Base-by-base conservation (phyloP, 2,113 vertebrate species). In the Ailuropoda melanoleuca region DNA sequence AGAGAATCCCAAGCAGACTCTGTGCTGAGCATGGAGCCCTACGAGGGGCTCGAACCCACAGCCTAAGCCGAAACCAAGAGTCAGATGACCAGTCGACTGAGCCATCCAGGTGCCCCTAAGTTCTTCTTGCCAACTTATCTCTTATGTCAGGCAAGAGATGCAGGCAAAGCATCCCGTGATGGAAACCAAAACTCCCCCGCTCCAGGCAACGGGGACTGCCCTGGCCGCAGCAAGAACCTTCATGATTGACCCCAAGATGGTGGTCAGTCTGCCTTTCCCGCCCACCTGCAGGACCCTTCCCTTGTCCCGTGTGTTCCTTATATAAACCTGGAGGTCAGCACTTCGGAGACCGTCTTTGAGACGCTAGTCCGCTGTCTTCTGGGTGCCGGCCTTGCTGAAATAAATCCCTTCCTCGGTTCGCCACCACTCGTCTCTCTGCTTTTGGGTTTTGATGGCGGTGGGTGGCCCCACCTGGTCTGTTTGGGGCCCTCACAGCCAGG, bases 11-110 rank as follows among this genome's bases (percentile, higher is more conserved):
- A 66, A 66, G 64, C 64, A 34, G 64, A 66, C 64, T 66, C 62
- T 66, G 64, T 0, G 0, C 64, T 66, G 64, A 34, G 64, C 3
- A 0, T 34, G 31, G 31, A 66, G 31, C 31, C 15, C 3, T 2
- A 66, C 1, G 31, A 3, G 64, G 31, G 31, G 64, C 64, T 66
- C 17, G 14, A 66, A 34, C 31, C 64, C 64, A 66, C 7, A 34
- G 34, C 31, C 31, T 66, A 14, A 66, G 31, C 64, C 3, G 1
- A 34, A 66, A 66, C 66, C 29, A 64, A 68, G 66, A n/a, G 17
- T 19, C 1, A 3, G 66, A 68, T 19, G 66, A n/a, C 4, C 34
- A 19, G n/a, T 17, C 1, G 4, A 18, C 66, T 19, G 34, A 17
- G 18, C 17, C 64, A 68, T 2, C 62, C 29, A 64, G 6, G 6